Percentiles rank a stretch among this genome's conserved stretches.
phyloP scores from a whole-genome alignment of 1,140 invertebrate species.

The Hyles vespertilio region DNA sequence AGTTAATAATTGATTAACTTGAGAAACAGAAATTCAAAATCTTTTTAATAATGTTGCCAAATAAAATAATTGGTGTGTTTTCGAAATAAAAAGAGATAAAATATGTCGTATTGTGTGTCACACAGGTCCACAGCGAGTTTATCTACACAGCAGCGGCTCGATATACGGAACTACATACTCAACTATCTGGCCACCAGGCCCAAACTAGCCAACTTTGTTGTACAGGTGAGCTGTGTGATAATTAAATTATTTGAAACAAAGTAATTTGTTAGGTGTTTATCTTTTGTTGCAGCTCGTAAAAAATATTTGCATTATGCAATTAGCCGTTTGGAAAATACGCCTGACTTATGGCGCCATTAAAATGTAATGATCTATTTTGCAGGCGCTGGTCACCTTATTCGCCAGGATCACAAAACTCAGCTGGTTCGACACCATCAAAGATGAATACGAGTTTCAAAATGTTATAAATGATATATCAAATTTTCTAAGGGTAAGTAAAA shows the following conservation, averaged over 20 bases:
- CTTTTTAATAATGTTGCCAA: no score
- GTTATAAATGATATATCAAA: conserved; percentile 93
- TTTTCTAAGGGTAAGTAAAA: conserved; percentile 89
- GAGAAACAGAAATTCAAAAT: no score
- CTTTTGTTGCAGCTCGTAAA: no score
- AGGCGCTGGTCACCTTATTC: conserved; percentile 94
- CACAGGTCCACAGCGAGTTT: conserved; percentile 82
- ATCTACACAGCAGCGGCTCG: conserved; percentile 89
- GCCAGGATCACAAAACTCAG: conserved; percentile 96
- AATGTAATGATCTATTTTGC: conserved; percentile 51
- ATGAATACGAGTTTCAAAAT: conserved; percentile 95
- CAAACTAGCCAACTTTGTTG: conserved; percentile 94
- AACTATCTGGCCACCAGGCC: conserved; percentile 96
- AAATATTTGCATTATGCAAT: no score
- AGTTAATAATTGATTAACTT: no score
- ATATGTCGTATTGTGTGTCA: neutral
- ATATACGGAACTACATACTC: conserved; percentile 96
- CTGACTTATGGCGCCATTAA: no score
- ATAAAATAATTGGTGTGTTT: no score
- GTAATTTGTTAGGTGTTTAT: neutral
- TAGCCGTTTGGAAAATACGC: no score
- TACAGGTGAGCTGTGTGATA: conserved; percentile 72
- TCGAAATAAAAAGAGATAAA: no score
- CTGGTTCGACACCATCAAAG: conserved; percentile 96
- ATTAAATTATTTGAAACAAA: neutral